Evolutionary conservation across 2,888 invertebrate species (phyloP), one percentile per base, ranked within the genome.

Genomic region (Torymus tubicola): DNA sequence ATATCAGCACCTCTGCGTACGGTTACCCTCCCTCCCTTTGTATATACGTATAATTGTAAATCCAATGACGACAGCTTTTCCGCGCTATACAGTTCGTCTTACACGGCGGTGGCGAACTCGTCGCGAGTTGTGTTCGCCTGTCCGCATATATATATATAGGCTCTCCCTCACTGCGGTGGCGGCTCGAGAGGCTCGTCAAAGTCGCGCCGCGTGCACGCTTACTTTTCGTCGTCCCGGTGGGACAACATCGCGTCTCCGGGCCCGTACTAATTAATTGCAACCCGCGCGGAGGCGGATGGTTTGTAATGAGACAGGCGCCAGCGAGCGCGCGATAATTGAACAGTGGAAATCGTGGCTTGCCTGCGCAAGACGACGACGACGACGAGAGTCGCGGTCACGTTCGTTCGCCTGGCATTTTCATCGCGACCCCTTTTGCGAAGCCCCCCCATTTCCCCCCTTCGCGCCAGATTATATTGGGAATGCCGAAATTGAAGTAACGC

Each of bases 261-360:
- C 42, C 42, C 10, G 58, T 8, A 58, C 63, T 74, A 70, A 80
- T 80, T 80, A 74, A 79, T 74, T 79, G 74, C 79, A 73, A 73
- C 69, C 60, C 63, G 71, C 65, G n/a, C 24, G 21, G 21, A 24
- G 10, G n/a, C 24, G 21, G 61, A 10, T 55, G 18, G 55, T 18
- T 18, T 42, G 31, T 78, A 78, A 78, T 60, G 72, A 78, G 78
- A 72, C 78, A 78, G 78, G 16, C 61, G 64, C 13, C 4, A 24
- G 24, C n/a, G 24, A 5, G 5, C 10, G 11, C 21, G 77, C n/a
- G 14, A 65, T 71, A 78, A 78, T 78, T 71, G 77, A 78, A 78
- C 65, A 65, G 77, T 53, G 42, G 64, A 70, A 70, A 70, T 63
- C 70, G 63, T 18, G 31, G 42, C 42, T 42, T 42, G 42, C 42